A percentile compares a stretch with the other conserved stretches of the same genome.
Conservation (phyloP, 2,888 invertebrate species). For the Temnothorax unifasciatus region DNA sequence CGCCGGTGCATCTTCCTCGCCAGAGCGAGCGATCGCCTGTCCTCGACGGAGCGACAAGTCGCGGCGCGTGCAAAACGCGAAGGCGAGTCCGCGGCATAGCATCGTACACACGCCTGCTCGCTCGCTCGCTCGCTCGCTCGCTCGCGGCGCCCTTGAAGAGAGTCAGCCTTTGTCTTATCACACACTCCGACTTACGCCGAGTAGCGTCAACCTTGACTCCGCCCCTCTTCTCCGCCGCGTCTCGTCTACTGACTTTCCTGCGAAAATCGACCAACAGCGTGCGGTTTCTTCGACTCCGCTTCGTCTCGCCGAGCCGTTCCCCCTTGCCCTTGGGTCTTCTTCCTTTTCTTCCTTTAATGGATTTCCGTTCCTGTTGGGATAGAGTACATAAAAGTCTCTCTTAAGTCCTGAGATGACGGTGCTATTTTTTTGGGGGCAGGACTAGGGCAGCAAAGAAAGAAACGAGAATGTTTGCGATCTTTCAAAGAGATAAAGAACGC, state of each 20-base stretch:
- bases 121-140: slow-evolving; percentile 62
- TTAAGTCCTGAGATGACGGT: background rate
- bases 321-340: background rate
- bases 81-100: slow-evolving; percentile 47
- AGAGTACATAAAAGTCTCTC: background rate
- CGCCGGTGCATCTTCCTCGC: slow-evolving; percentile 32
- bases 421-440: background rate
- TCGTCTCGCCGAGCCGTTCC: background rate
- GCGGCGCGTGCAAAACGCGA: slow-evolving; percentile 69
- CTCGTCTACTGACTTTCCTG: slow-evolving; percentile 80
- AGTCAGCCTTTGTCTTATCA: slow-evolving; percentile 85
- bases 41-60: slow-evolving; percentile 63
- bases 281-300: slow-evolving; percentile 26
- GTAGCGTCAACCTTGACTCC: slow-evolving; percentile 84
- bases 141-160: slow-evolving; percentile 81
- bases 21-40: slow-evolving; percentile 33
- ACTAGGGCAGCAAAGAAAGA: background rate
- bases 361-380: background rate
- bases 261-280: slow-evolving; percentile 78
- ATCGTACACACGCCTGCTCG: slow-evolving; percentile 16
- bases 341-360: background rate
- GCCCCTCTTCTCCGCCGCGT: slow-evolving; percentile 64
- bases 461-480: too few relatives aligned
- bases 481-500: too few relatives aligned
- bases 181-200: slow-evolving; percentile 74